Evolutionary conservation across 2,113 vertebrate genomes (phyloP).

Genomic region (pig (Sus scrofa)): DNA sequence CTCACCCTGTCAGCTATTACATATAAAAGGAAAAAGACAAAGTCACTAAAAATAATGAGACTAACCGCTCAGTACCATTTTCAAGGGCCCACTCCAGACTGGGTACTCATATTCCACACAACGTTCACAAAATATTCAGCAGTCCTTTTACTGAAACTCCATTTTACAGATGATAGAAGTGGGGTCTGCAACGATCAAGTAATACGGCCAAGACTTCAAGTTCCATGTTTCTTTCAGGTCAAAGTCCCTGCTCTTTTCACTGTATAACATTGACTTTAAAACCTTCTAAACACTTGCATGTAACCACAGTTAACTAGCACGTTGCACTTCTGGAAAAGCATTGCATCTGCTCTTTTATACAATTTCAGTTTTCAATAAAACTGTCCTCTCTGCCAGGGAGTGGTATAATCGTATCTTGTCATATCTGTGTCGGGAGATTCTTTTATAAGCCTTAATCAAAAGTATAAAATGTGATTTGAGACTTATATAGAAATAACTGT

Average conservation of each 20-base stretch:
- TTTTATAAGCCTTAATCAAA: conserved; percentile 6
- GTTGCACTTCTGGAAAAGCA: background rate
- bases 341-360: background rate
- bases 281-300: background rate
- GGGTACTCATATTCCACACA: background rate
- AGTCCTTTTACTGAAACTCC: background rate
- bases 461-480: conserved; percentile 38
- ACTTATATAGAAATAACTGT: background rate
- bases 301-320: background rate
- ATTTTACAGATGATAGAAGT: background rate
- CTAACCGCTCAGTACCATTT: background rate
- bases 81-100: background rate
- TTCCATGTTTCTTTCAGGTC: background rate
- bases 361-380: conserved; percentile 65
- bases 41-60: background rate
- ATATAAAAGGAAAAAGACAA: background rate
- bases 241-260: background rate
- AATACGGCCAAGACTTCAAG: background rate
- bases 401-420: conserved; percentile 15
- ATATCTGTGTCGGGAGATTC: background rate
- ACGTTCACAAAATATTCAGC: background rate
- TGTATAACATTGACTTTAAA: background rate
- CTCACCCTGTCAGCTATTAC: background rate
- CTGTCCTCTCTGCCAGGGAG: background rate
- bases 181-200: background rate